phyloP scores from a whole-genome alignment of 2,888 invertebrate genomes.

The Blastobasis lacticolella region DNA sequence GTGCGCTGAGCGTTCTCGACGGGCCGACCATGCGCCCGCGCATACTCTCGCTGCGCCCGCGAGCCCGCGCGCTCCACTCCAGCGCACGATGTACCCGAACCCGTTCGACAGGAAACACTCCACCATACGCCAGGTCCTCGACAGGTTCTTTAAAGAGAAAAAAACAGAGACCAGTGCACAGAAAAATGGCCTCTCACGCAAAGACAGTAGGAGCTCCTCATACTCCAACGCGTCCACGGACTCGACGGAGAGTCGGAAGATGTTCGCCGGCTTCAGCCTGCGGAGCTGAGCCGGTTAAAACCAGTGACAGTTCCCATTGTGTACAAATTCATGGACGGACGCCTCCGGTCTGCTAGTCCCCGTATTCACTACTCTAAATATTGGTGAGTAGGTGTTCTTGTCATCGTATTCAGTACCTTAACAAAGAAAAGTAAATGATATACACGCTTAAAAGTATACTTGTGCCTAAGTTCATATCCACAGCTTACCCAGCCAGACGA shows the following conservation, averaged over 20 bases:
- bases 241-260: not conserved
- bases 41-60: not conserved
- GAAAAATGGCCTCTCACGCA: not conserved
- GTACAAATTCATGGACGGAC: conserved; percentile 19
- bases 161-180: not conserved
- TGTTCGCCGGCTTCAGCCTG: not conserved
- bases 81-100: conserved; percentile 70
- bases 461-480: no score
- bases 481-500: no score
- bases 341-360: conserved; percentile 28
- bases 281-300: not conserved
- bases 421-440: no score
- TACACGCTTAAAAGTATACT: no score
- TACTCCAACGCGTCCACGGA: not conserved
- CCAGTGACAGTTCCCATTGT: conserved; percentile 5
- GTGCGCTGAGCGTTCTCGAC: conserved; percentile 19
- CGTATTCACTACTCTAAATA: conserved; percentile 22
- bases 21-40: conserved; percentile 6
- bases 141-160: conserved; percentile 52
- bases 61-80: conserved; percentile 16
- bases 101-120: conserved; percentile 76
- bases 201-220: not conserved
- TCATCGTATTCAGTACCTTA: no score
- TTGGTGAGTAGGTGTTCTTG: conserved; percentile 20
- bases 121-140: conserved; percentile 71